phyloP scores from a whole-genome alignment of 2,113 vertebrate species.

The Erythrocebus patas region DNA sequence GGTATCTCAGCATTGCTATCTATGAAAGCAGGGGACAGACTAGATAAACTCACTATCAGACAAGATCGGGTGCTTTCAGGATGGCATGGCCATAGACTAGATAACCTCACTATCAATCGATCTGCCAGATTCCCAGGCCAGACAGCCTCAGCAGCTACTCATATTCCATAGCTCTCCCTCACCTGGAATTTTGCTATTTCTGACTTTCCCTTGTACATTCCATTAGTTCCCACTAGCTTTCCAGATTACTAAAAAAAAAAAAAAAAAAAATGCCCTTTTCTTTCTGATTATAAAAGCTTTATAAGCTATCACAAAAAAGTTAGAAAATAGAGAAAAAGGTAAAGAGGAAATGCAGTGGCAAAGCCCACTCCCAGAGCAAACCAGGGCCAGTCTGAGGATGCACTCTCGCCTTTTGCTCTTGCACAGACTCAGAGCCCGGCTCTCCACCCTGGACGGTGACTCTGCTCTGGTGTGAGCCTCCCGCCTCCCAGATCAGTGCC shows the following conservation, averaged over 20 bases:
- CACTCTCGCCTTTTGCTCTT: not conserved
- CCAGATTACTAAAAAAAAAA: not conserved
- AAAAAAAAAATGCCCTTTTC: not conserved
- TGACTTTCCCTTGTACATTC: not conserved
- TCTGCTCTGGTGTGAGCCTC: not conserved
- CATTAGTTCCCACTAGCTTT: slow-evolving; percentile 4
- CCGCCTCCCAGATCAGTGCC: not conserved
- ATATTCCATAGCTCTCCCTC: not conserved
- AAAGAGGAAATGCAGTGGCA: not conserved
- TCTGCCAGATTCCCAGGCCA: too few relatives aligned
- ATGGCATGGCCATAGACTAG: not conserved
- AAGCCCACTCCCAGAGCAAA: not conserved
- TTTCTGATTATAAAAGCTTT: slow-evolving; percentile 3
- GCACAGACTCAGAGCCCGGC: not conserved
- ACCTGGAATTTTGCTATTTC: not conserved
- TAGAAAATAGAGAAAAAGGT: not conserved
- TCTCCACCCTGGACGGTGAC: not conserved
- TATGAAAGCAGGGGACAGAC: not conserved
- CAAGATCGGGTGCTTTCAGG: too few relatives aligned
- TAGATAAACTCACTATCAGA: not conserved
- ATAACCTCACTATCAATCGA: too few relatives aligned
- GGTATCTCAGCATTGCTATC: not conserved
- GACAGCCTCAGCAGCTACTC: too few relatives aligned
- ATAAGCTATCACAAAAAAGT: not conserved
- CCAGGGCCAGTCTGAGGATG: accelerated